Conservation (phyloP, 2,113 vertebrate species). For the Aspidoscelis tigris region DNA sequence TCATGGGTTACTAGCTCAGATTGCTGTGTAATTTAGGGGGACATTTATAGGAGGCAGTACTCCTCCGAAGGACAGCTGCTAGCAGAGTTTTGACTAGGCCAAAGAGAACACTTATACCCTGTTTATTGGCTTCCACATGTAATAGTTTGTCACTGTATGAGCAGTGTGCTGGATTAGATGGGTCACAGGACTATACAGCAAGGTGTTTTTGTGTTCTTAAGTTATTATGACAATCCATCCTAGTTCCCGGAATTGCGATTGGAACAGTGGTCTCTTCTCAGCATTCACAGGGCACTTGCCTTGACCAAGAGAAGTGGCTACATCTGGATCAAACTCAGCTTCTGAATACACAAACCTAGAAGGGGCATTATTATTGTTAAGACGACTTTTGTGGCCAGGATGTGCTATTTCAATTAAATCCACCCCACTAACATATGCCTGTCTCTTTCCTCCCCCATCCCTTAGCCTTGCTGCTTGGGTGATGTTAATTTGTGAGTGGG, state of each 20-base stretch:
- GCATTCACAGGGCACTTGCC: background rate
- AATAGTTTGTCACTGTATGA: background rate
- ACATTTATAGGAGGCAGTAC: no score
- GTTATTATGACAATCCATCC: no score
- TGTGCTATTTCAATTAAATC: constrained; percentile 8
- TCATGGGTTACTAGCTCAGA: no score
- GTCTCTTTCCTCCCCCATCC: background rate
- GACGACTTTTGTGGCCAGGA: background rate
- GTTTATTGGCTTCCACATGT: background rate
- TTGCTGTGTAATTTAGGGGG: no score
- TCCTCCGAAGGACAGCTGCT: no score
- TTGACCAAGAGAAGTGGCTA: constrained; percentile 5
- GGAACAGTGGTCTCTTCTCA: background rate
- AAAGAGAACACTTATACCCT: background rate
- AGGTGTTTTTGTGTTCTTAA: no score
- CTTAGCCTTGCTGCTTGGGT: background rate
- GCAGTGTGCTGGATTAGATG: no score
- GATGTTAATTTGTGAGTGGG: constrained; percentile 34
- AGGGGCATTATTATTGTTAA: background rate
- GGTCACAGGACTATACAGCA: no score
- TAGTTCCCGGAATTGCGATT: background rate
- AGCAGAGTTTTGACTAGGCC: no score
- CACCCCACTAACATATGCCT: background rate
- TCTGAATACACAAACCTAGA: background rate
- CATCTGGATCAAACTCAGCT: constrained; percentile 13